Evolutionary conservation across 1,140 invertebrate genomes (phyloP).

Genomic region (Coelopa frigida): DNA sequence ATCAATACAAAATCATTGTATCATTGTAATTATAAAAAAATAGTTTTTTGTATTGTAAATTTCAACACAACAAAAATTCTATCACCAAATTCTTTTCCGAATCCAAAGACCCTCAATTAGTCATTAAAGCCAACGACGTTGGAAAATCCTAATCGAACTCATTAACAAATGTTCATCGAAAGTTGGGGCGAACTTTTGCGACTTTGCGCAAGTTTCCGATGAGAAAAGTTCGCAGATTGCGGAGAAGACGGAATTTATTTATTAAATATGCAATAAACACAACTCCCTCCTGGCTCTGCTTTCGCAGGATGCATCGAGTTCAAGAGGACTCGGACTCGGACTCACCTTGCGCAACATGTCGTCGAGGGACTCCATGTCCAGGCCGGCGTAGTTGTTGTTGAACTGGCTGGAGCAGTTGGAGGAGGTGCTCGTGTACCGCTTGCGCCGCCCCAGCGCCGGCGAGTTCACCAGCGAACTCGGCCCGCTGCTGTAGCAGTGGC

Average conservation of each 20-base stretch:
- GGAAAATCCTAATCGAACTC: too few relatives aligned
- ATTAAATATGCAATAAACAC: too few relatives aligned
- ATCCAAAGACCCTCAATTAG: too few relatives aligned
- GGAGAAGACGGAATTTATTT: background rate
- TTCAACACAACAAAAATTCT: too few relatives aligned
- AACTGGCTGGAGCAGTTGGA: conserved; percentile 46
- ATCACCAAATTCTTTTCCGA: too few relatives aligned
- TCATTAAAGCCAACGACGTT: too few relatives aligned
- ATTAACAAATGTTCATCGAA: too few relatives aligned
- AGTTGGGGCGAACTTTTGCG: too few relatives aligned
- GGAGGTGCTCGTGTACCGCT: conserved; percentile 41
- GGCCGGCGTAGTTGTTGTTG: conserved; percentile 61
- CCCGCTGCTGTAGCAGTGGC: conserved; percentile 27
- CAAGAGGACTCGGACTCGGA: background rate
- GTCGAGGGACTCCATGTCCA: conserved; percentile 72
- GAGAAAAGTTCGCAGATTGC: background rate
- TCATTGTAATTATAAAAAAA: too few relatives aligned
- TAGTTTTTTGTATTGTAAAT: too few relatives aligned
- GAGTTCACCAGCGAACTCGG: conserved; percentile 41
- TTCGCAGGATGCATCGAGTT: background rate
- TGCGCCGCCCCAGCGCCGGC: conserved; percentile 35
- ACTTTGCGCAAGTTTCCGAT: background rate
- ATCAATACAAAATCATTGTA: too few relatives aligned
- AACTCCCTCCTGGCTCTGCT: too few relatives aligned
- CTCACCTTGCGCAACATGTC: conserved; percentile 75